Percentiles rank a stretch among this genome's conserved stretches.
phyloP scores from a whole-genome alignment of 2,888 invertebrate genomes.

The Desoria tigrina region DNA sequence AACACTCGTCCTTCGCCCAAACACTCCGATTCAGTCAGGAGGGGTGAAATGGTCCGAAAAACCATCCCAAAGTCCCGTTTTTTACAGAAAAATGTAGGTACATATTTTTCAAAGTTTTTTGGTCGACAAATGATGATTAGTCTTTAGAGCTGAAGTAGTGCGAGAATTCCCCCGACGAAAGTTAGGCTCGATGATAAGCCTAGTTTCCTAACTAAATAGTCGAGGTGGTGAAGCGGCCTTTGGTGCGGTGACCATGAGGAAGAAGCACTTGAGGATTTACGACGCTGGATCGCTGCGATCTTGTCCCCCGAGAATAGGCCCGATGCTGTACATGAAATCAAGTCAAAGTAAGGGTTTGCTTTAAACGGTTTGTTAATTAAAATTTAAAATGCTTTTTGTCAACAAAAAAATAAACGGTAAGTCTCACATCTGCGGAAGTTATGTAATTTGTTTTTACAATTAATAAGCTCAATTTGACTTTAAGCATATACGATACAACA shows the following conservation, averaged over 20 bases:
- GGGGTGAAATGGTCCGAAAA: slow-evolving; percentile 44
- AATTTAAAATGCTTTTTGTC: no score
- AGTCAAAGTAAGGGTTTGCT: no score
- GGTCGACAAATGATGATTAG: no score
- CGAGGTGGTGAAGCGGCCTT: not conserved
- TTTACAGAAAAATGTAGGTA: not conserved
- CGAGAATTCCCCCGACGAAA: slow-evolving; percentile 15
- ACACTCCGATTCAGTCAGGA: slow-evolving; percentile 13
- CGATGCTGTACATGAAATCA: slow-evolving; percentile 37
- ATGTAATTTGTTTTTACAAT: no score
- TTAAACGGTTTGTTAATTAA: no score
- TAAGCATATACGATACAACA: no score
- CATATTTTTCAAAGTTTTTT: not conserved
- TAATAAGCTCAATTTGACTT: no score
- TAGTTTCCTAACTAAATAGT: not conserved
- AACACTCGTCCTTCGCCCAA: not conserved
- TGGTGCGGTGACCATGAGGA: not conserved
- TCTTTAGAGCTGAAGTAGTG: not conserved
- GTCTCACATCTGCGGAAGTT: no score
- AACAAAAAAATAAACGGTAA: no score
- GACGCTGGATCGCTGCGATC: slow-evolving; percentile 83
- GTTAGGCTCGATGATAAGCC: slow-evolving; percentile 24
- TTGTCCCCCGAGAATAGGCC: slow-evolving; percentile 70
- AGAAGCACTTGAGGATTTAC: slow-evolving; percentile 62
- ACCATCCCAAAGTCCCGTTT: not conserved